These are phyloP conservation scores for Calliopsis andreniformis DNA, from an alignment of 1,140 invertebrate species.

Conservation along the genomic window DNA sequence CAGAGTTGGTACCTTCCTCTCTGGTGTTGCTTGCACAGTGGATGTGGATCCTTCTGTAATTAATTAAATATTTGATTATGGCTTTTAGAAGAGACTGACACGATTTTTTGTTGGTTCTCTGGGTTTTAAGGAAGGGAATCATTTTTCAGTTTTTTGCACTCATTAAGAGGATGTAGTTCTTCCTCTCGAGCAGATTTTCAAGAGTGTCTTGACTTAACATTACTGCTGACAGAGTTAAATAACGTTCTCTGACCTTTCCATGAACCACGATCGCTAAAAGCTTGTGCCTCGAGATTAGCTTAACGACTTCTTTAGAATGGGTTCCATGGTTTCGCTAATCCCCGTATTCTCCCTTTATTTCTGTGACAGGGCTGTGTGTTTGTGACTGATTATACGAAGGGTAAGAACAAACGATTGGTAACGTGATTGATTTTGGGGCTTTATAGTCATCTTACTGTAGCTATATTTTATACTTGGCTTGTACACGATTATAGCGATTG, in stretches of 20 bases:
- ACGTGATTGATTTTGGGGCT: slow-evolving; percentile 34
- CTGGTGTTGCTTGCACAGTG: too few species aligned
- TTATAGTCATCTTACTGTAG: slow-evolving; percentile 8
- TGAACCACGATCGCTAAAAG: slow-evolving; percentile 44
- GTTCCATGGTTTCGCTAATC: slow-evolving; percentile 31
- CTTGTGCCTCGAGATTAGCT: slow-evolving; percentile 39
- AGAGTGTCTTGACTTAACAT: slow-evolving; percentile 14
- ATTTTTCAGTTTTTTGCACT: slow-evolving; percentile 9
- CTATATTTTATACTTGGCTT: slow-evolving; percentile 27
- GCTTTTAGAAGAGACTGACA: too few species aligned
- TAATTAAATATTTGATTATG: too few species aligned
- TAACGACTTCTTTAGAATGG: slow-evolving; percentile 40
- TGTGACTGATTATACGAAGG: slow-evolving; percentile 21
- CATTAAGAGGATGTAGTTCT: slow-evolving; percentile 4
- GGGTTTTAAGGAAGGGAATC: too few species aligned
- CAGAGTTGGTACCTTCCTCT: too few species aligned
- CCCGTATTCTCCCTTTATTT: slow-evolving; percentile 6
- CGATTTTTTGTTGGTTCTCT: too few species aligned
- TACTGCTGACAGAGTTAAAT: slow-evolving; percentile 47
- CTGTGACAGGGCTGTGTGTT: slow-evolving; percentile 29
- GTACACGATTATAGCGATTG: neutral
- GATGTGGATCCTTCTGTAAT: too few species aligned
- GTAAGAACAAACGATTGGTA: slow-evolving; percentile 33
- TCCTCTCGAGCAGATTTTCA: slow-evolving; percentile 10
- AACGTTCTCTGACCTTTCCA: slow-evolving; percentile 45